These are phyloP conservation scores for Pseudochirops corinnae DNA, from an alignment of 2,797 vertebrate species.

Conservation along the genomic window DNA sequence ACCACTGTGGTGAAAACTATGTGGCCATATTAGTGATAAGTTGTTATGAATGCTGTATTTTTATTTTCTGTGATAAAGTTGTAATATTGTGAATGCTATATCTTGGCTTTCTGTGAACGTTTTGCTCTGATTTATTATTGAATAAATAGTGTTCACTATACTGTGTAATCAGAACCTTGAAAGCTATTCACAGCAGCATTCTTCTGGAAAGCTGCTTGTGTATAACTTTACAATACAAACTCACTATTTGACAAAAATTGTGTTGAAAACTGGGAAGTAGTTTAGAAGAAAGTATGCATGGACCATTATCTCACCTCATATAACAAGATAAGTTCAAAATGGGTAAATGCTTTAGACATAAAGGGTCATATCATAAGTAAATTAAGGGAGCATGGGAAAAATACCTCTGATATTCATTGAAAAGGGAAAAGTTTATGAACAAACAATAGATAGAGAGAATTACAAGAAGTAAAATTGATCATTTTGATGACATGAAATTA, in stretches of 20 bases:
- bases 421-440: background rate
- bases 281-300: background rate
- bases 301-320: background rate
- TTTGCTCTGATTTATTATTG: no score
- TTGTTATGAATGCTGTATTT: no score
- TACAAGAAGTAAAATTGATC: background rate
- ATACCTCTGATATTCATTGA: background rate
- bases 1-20: no score
- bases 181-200: no score
- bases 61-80: no score
- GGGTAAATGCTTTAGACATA: background rate
- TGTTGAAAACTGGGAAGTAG: background rate
- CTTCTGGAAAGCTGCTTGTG: no score
- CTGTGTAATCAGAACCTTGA: no score
- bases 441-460: background rate
- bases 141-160: no score
- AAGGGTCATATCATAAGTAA: background rate
- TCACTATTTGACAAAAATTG: background rate
- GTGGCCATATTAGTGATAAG: no score
- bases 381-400: background rate
- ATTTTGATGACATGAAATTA: background rate
- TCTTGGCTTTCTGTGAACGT: no score
- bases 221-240: background rate
- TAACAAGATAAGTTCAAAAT: background rate
- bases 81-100: no score